phyloP scores from a whole-genome alignment of 1,140 invertebrate species.

The Ruditapes philippinarum region DNA sequence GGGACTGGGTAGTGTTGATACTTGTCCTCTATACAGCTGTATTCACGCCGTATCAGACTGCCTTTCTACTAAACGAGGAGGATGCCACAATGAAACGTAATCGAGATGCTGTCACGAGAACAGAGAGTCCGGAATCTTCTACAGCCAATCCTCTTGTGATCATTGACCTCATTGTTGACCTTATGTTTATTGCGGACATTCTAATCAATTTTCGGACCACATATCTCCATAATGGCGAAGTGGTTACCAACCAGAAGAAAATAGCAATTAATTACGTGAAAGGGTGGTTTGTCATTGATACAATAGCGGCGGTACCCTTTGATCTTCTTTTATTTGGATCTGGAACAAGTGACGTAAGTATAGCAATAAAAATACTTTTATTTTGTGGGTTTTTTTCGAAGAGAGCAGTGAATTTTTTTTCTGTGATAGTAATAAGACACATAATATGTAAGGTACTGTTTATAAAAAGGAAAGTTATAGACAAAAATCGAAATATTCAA shows the following conservation, averaged over 20 bases:
- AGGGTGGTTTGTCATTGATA: slow-evolving; percentile 87
- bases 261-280: slow-evolving; percentile 87
- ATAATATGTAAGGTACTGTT: too few relatives aligned
- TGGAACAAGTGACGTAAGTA: slow-evolving; percentile 86
- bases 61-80: slow-evolving; percentile 96
- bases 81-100: slow-evolving; percentile 85
- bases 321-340: slow-evolving; percentile 86
- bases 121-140: slow-evolving; percentile 77
- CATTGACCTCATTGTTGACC: slow-evolving; percentile 86
- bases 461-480: too few relatives aligned
- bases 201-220: slow-evolving; percentile 87
- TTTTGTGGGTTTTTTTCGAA: not conserved
- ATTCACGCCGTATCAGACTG: slow-evolving; percentile 99
- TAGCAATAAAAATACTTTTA: not conserved
- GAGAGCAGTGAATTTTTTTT: not conserved
- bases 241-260: slow-evolving; percentile 84
- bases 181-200: slow-evolving; percentile 87
- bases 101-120: slow-evolving; percentile 74
- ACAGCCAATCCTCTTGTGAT: slow-evolving; percentile 85
- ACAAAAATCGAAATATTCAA: too few relatives aligned
- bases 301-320: slow-evolving; percentile 86
- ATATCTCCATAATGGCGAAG: slow-evolving; percentile 86
- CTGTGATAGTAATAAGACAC: not conserved
- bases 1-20: slow-evolving; percentile 99
- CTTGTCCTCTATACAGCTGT: slow-evolving; percentile 99